phyloP scores from a whole-genome alignment of 2,797 vertebrate species.

The Oreochromis grahami region DNA sequence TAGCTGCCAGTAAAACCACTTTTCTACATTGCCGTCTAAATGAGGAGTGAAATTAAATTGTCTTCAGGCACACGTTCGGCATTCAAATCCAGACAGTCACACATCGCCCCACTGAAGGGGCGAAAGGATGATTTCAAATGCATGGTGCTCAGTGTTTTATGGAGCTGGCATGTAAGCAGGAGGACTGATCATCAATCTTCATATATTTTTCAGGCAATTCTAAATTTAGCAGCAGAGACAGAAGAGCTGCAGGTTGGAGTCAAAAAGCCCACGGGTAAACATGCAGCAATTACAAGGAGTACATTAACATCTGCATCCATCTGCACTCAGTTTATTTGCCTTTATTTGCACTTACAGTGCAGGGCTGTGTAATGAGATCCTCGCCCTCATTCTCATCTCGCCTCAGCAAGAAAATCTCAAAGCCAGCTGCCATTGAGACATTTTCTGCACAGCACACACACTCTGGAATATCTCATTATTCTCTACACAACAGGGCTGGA shows the following conservation, averaged over 20 bases:
- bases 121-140: neutral
- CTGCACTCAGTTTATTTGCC: neutral
- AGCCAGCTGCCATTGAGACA: neutral
- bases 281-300: neutral
- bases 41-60: neutral
- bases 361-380: neutral
- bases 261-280: neutral
- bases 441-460: neutral
- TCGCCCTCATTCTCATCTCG: neutral
- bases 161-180: neutral
- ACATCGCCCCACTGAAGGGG: neutral
- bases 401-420: neutral
- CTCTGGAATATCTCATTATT: neutral
- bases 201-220: neutral
- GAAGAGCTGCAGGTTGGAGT: neutral
- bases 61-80: neutral
- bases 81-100: neutral
- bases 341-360: neutral
- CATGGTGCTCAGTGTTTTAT: neutral
- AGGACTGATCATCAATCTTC: neutral
- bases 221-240: neutral
- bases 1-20: neutral
- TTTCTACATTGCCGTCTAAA: neutral
- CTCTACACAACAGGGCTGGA: neutral
- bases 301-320: slow-evolving; percentile 15